phyloP scores from a whole-genome alignment of 2,113 vertebrate species.

The Phainopepla nitens region DNA sequence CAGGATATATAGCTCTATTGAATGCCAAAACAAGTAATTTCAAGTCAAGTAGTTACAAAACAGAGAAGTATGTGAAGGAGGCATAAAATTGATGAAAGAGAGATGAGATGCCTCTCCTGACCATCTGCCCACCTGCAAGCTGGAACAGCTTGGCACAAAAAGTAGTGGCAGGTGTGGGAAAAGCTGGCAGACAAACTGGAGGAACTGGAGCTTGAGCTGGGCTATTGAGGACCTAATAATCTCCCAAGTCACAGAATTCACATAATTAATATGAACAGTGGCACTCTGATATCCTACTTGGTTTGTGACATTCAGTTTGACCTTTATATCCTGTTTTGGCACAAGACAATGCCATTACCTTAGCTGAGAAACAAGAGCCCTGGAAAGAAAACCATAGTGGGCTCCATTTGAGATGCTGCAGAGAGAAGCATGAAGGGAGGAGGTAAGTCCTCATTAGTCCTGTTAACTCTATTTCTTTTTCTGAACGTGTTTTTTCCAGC shows the following conservation, averaged over 20 bases:
- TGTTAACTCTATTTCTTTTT: background rate
- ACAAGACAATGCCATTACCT: background rate
- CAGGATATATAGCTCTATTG: background rate
- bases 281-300: background rate
- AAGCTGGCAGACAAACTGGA: background rate
- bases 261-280: background rate
- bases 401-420: background rate
- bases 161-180: background rate
- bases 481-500: background rate
- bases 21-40: background rate
- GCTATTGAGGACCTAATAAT: background rate
- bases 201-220: background rate
- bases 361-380: background rate
- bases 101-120: background rate
- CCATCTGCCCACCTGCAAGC: background rate
- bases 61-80: background rate
- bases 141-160: background rate
- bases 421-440: background rate
- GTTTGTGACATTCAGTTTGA: background rate
- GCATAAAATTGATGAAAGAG: background rate
- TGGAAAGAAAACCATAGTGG: background rate
- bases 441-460: background rate
- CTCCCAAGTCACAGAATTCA: background rate
- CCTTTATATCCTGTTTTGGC: background rate
- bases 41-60: background rate